These are phyloP conservation scores for Phaetusa simplex DNA, from an alignment of 2,113 vertebrate genomes.

Conservation along the genomic window DNA sequence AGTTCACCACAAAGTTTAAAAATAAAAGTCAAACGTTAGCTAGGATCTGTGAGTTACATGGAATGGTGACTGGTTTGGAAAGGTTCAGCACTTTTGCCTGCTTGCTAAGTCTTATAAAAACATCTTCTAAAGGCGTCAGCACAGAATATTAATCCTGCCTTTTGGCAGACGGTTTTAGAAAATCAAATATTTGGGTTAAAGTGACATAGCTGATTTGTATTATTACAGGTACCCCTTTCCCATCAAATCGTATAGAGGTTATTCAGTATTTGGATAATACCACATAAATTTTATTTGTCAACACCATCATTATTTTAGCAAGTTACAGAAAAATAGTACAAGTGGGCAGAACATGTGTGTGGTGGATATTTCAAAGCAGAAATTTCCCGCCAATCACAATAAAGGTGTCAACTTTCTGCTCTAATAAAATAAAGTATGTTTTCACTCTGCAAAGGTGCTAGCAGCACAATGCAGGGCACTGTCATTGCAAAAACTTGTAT, in stretches of 20 bases:
- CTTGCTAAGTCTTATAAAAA: neutral
- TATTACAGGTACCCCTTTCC: neutral
- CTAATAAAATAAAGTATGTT: neutral
- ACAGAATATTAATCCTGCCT: neutral
- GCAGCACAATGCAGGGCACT: neutral
- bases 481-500: neutral
- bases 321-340: neutral
- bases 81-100: neutral
- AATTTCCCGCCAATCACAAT: neutral
- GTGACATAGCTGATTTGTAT: neutral
- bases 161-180: neutral
- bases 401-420: neutral
- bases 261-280: neutral
- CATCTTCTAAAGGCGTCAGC: neutral
- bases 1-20: constrained; percentile 42
- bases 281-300: neutral
- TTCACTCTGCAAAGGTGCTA: neutral
- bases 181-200: neutral
- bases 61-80: constrained; percentile 24
- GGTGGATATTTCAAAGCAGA: neutral
- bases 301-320: neutral
- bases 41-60: neutral
- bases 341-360: accelerated
- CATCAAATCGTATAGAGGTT: neutral
- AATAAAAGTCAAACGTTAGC: neutral